Conservation (phyloP, 2,113 vertebrate species). For the Phaethon lepturus region DNA sequence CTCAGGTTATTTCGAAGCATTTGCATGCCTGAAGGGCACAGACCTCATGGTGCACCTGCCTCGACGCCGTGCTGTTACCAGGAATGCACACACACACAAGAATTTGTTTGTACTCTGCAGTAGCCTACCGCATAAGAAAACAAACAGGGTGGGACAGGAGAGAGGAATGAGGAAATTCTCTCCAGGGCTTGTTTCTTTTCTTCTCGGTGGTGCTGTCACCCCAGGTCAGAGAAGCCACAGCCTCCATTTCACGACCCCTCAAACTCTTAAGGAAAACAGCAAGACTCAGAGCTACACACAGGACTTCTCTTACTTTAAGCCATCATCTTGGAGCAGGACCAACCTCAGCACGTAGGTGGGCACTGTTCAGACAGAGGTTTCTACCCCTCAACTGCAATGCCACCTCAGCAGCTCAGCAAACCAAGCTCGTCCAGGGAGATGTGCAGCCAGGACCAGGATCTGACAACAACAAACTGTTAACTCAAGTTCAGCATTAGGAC, state of each 20-base stretch:
- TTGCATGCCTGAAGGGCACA: not conserved
- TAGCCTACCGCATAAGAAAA: not conserved
- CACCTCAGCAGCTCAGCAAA: not conserved
- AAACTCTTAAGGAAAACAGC: not conserved
- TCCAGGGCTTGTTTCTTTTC: not conserved
- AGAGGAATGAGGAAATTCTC: constrained; percentile 26
- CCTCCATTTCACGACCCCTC: not conserved
- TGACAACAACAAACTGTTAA: not conserved
- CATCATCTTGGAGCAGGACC: not conserved
- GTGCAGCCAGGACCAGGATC: not conserved
- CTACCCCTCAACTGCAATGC: not conserved
- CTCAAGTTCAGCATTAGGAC: not conserved
- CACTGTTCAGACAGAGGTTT: not conserved
- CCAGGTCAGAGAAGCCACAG: not conserved
- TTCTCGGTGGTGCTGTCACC: not conserved
- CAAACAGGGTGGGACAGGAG: not conserved
- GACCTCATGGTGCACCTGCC: not conserved
- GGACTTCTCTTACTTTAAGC: not conserved
- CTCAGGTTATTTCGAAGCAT: not conserved
- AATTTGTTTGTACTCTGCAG: not conserved
- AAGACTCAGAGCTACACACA: not conserved
- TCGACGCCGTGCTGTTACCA: not conserved
- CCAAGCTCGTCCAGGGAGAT: not conserved
- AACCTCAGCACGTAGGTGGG: not conserved
- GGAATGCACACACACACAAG: not conserved